Base-by-base conservation (phyloP, 2,797 vertebrate species). In the Hybognathus amarus region DNA sequence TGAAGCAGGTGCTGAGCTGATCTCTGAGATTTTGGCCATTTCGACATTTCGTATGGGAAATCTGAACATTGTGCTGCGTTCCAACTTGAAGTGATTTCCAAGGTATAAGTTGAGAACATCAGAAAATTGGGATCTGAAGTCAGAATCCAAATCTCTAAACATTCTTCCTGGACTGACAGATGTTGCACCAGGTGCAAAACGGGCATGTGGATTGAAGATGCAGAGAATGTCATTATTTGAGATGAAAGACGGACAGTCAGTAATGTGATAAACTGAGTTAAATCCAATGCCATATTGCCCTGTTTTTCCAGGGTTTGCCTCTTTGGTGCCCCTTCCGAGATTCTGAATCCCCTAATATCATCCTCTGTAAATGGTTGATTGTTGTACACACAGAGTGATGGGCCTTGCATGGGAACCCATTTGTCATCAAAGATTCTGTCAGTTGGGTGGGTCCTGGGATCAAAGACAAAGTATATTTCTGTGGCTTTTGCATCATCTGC, bases 341-440 rank as follows among this genome's bases (percentile, higher is more conserved):
- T 99, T 99, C 91, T 99, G 98, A 92, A 99, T 99, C 85, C 98
- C 93, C 97, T 94, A 63, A 99, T 91, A 87, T 99, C 98, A 89
- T 99, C 97, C 85, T 99, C 97, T 80, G 98, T 99, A 88, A 99
- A 99, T 70, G 98, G 98, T 79, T 99, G 98, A 87, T 99, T 99
- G 91, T 99, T 99, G 86, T 96, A 99, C 73, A 99, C 98, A 92
- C 98, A 99, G 12, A 99, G 95, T 5, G 98, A 96, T 66, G 98
- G 98, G 22, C 98, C 98, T 88, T 99, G 98, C 94, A 99, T 94
- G 1, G 97, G 97, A 45, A 96, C 92, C 98, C 98, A 99, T 90
- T 98, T 99, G 91, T 99, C 98, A 92, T 99, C 98, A 95, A 99
- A 99, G 92, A 99, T 97, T 93, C 98, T 96, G 80, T 99, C 97